Percentiles rank a stretch among this genome's conserved stretches.
These are phyloP conservation scores for Chelonia mydas DNA, from an alignment of 2,797 vertebrate species.

Conservation along the genomic window DNA sequence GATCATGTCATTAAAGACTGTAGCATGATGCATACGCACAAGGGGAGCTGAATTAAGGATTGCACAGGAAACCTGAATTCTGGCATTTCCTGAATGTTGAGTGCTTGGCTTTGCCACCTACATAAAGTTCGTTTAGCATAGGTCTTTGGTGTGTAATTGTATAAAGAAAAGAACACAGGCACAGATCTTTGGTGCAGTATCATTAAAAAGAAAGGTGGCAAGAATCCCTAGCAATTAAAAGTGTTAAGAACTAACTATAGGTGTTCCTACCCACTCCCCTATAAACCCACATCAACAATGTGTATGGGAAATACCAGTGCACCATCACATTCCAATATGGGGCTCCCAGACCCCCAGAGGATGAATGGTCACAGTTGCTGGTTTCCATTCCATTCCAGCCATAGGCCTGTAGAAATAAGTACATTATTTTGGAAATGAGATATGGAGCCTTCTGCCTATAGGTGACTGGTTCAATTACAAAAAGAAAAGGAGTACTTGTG, in stretches of 20 bases:
- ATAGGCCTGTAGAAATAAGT: neutral
- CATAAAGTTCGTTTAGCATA: neutral
- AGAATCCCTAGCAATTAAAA: neutral
- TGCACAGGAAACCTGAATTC: neutral
- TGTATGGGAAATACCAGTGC: too few relatives aligned
- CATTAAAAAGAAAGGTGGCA: neutral
- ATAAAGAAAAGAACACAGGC: neutral
- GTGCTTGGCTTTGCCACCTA: neutral
- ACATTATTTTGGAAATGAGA: too few relatives aligned
- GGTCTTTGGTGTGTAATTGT: neutral
- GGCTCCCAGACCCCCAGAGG: too few relatives aligned
- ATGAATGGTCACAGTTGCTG: neutral
- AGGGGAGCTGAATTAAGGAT: too few relatives aligned
- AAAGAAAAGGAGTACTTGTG: too few relatives aligned
- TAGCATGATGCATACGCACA: too few relatives aligned
- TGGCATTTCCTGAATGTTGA: neutral
- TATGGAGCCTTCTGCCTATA: neutral
- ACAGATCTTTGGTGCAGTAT: neutral
- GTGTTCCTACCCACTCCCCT: neutral
- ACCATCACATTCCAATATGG: neutral
- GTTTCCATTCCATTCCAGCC: too few relatives aligned
- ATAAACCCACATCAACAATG: neutral
- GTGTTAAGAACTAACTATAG: neutral
- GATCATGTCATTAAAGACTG: neutral
- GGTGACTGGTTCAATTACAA: neutral